Percentiles rank a stretch among this genome's conserved stretches.
phyloP scores from a whole-genome alignment of 2,797 vertebrate species.

The Sibirionetta formosa region DNA sequence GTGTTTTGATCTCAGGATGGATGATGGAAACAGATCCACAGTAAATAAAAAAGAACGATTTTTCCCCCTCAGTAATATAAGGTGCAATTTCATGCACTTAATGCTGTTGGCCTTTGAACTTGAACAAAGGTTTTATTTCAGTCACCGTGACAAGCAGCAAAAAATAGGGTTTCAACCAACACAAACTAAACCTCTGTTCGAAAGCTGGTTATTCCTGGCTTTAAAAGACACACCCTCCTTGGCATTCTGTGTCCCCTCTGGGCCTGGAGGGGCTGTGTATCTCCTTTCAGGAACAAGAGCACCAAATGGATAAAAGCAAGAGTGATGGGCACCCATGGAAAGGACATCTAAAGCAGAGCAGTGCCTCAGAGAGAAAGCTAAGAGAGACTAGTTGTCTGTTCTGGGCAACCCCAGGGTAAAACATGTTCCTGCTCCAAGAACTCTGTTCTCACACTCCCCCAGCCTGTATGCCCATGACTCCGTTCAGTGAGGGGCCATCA shows the following conservation, averaged over 20 bases:
- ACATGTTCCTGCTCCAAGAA: background rate
- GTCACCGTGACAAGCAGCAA: background rate
- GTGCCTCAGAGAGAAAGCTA: background rate
- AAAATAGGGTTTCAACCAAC: background rate
- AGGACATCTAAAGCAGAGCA: background rate
- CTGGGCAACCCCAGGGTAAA: background rate
- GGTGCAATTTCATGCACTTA: background rate
- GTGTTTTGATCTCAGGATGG: background rate
- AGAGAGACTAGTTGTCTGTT: background rate
- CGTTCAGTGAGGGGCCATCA: background rate
- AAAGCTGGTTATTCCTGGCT: conserved; percentile 30
- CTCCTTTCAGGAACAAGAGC: background rate
- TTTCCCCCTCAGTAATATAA: background rate
- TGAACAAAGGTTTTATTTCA: background rate
- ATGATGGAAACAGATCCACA: background rate
- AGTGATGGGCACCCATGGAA: background rate
- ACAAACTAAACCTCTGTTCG: background rate
- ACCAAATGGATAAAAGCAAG: background rate
- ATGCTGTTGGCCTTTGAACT: background rate
- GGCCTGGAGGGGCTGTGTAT: background rate
- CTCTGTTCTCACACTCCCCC: background rate
- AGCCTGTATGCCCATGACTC: background rate
- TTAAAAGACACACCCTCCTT: background rate
- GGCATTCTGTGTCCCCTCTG: background rate
- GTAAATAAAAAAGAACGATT: background rate